Percentiles rank a stretch among this genome's conserved stretches.
Conservation (phyloP, 2,113 vertebrate species). For the Pangasianodon gigas region DNA sequence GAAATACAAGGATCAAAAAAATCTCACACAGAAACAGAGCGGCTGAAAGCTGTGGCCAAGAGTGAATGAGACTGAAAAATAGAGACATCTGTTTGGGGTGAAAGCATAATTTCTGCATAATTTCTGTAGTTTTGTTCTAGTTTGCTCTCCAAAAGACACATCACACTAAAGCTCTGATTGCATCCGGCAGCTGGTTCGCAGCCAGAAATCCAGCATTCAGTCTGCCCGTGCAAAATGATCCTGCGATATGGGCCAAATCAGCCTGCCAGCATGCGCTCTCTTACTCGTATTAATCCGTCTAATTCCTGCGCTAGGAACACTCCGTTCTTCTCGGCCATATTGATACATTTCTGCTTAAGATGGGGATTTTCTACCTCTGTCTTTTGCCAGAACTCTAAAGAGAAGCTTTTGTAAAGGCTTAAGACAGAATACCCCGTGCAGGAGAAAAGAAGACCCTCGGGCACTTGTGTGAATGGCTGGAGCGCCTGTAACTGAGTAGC, state of each 20-base stretch:
- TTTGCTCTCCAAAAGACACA: constrained; percentile 58
- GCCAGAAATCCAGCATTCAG: constrained; percentile 61
- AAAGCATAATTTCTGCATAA: constrained; percentile 26
- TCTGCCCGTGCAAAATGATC: constrained; percentile 48
- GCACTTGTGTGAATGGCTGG: constrained; percentile 3
- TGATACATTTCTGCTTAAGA: constrained; percentile 12
- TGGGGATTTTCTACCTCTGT: constrained; percentile 4
- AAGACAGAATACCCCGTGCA: background rate
- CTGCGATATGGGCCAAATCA: constrained; percentile 32
- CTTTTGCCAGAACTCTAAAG: constrained; percentile 30
- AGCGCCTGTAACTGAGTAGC: constrained; percentile 9
- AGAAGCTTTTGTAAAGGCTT: constrained; percentile 26
- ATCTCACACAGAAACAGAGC: constrained; percentile 8
- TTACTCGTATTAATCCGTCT: constrained; percentile 27
- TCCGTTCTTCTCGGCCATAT: constrained; percentile 13
- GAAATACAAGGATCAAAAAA: background rate
- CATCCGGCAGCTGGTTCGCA: constrained; percentile 65
- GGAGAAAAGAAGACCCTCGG: constrained; percentile 16
- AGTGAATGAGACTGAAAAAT: constrained; percentile 8
- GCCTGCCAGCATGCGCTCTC: constrained; percentile 25
- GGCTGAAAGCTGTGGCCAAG: background rate
- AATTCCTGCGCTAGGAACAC: constrained; percentile 4
- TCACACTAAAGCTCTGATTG: constrained; percentile 60
- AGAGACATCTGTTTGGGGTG: constrained; percentile 32
- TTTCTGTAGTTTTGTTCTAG: constrained; percentile 55